A percentile compares a stretch with the other conserved stretches of the same genome.
Evolutionary conservation across 1,140 invertebrate species (phyloP).

Genomic region (Zaprionus inermis): DNA sequence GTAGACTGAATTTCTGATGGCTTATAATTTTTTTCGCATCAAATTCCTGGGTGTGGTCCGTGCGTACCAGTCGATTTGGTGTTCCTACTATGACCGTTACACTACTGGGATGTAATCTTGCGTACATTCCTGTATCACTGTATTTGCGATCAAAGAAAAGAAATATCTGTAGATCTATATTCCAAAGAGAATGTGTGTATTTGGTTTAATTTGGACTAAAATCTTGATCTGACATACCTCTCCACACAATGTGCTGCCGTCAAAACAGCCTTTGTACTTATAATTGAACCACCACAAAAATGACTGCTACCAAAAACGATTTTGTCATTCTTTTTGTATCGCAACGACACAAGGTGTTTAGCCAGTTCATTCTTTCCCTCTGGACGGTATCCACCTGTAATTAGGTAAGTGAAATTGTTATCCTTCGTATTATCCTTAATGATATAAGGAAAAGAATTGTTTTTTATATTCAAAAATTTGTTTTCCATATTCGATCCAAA

Average conservation of each 20-base stretch:
- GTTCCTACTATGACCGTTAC: background rate
- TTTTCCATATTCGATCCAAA: too few relatives aligned
- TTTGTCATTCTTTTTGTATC: too few relatives aligned
- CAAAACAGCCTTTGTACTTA: background rate
- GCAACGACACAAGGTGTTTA: too few relatives aligned
- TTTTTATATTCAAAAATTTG: too few relatives aligned
- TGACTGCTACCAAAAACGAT: background rate
- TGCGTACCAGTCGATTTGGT: background rate
- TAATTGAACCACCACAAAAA: background rate
- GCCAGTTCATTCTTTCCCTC: too few relatives aligned
- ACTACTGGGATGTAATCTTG: background rate
- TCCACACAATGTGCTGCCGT: background rate
- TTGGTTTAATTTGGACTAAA: background rate
- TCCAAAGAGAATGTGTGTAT: too few relatives aligned
- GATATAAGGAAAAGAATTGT: too few relatives aligned
- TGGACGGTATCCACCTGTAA: too few relatives aligned
- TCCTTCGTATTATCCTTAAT: too few relatives aligned
- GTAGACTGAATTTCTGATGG: background rate
- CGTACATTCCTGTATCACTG: background rate
- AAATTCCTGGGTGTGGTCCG: background rate
- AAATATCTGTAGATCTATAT: too few relatives aligned
- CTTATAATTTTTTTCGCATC: background rate
- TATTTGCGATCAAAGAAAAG: background rate
- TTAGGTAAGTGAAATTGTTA: too few relatives aligned
- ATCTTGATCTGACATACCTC: background rate